Evolutionary conservation across 2,797 vertebrate species (phyloP), one percentile per base, ranked within the genome.

Genomic region (Borostomias antarcticus): DNA sequence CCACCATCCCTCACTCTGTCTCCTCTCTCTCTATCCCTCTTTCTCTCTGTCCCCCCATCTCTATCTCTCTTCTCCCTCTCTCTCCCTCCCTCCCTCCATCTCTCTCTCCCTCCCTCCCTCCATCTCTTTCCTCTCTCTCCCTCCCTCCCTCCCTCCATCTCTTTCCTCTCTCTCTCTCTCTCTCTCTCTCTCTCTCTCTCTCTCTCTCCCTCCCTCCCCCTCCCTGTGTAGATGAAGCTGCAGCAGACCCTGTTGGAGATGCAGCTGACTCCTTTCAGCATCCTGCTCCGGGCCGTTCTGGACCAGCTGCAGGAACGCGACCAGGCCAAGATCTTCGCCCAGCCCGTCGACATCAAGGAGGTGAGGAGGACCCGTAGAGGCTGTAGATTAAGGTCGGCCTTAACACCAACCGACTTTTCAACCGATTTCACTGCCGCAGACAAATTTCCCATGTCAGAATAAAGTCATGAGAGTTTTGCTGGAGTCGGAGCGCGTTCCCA

Each of bases 291-390:
- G 64, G 91, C 93, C 0, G 91, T 98, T 21, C 85, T 98, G 84
- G 95, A 97, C 68, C 96, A 98, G 79, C 90, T 99, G 28, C 96
- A 98, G 77, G 89, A 95, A 9, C 98, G 97, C 85, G 97, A 99
- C 91, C 94, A 95, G 53, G 94, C 96, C 33, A 90, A 88, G 70
- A 97, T 99, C 82, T 99, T 98, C 76, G 88, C 95, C 64, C 95
- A 98, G 81, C 97, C 97, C 0, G 96, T 99, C 33, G 95, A 95
- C 85, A 82, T 98, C 73, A 93, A 76, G 72, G 96, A 99, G 96
- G 97, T 98, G 60, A 75, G 74, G 8, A 21, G n/a, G 47, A 50
- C 8, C 17, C 1, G 21, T n/a, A 6, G 4, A 50, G n/a, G n/a
- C 1, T 1, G 15, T n/a, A n/a, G n/a, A n/a, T n/a, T n/a, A n/a